phyloP scores from a whole-genome alignment of 2,888 invertebrate genomes.

The Neoitamus cyanurus region DNA sequence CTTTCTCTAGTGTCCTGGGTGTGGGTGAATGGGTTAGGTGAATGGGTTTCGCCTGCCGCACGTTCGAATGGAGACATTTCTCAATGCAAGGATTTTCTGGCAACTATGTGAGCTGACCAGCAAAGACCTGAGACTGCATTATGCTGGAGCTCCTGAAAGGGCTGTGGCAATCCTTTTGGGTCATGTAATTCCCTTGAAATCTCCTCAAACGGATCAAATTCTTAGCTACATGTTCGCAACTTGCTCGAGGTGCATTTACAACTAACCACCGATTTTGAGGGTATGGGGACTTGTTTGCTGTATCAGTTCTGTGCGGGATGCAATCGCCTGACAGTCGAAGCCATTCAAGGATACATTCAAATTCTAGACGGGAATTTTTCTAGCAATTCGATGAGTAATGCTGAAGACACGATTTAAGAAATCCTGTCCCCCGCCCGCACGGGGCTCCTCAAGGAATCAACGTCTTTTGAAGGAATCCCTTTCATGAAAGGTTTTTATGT shows the following conservation, averaged over 20 bases:
- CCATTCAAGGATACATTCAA: background rate
- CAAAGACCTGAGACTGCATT: background rate
- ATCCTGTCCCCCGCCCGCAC: background rate
- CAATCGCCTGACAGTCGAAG: background rate
- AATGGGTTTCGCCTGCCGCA: background rate
- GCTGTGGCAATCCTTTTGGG: background rate
- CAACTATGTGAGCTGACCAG: background rate
- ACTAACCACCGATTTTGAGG: background rate
- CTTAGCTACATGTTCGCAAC: background rate
- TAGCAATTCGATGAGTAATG: background rate
- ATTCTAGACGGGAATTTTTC: background rate
- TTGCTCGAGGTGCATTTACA: background rate
- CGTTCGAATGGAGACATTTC: background rate
- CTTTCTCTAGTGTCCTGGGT: background rate
- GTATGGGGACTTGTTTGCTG: background rate
- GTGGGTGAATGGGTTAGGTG: background rate
- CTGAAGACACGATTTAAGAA: background rate
- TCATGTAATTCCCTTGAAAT: background rate
- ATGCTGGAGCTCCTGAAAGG: background rate
- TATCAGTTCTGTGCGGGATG: background rate
- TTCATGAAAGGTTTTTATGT: background rate
- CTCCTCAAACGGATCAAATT: background rate
- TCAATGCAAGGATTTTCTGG: constrained; percentile 12
- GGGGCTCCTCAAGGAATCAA: background rate
- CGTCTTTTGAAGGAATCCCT: background rate